These are phyloP conservation scores for Apogon hyalosoma DNA, from an alignment of 2,797 vertebrate genomes.

Conservation along the genomic window DNA sequence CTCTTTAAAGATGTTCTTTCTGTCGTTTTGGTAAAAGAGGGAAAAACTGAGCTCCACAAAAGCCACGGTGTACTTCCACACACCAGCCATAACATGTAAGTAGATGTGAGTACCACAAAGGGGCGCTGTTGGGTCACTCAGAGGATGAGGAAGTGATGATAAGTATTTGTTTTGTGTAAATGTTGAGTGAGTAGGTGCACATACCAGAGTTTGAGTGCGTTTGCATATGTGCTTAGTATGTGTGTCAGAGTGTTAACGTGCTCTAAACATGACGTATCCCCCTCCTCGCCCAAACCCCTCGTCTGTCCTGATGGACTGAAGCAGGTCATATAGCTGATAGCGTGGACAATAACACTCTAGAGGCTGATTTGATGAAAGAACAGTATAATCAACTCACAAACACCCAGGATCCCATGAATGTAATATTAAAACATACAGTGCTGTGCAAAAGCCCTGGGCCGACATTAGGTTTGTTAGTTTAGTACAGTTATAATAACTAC, in stretches of 20 bases:
- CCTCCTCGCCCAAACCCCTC: constrained; percentile 3
- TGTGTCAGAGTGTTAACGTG: background rate
- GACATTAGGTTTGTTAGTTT: too few species aligned
- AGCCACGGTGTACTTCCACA: too few species aligned
- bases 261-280: background rate
- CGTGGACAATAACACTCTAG: background rate
- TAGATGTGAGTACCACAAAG: constrained; percentile 1
- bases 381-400: too few species aligned
- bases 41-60: too few species aligned
- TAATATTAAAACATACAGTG: too few species aligned
- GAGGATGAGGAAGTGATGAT: too few species aligned
- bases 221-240: background rate
- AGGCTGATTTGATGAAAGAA: background rate
- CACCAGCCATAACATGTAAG: too few species aligned
- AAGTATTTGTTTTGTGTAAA: constrained; percentile 7
- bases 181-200: background rate
- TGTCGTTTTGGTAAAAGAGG: too few species aligned
- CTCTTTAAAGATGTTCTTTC: too few species aligned
- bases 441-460: too few species aligned
- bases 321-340: background rate
- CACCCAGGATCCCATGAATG: too few species aligned
- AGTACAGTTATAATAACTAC: too few species aligned
- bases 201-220: constrained; percentile 5
- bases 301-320: constrained; percentile 2
- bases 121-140: constrained; percentile 11